Evolutionary conservation across 1,140 invertebrate genomes (phyloP).

Genomic region (Aricia agestis): DNA sequence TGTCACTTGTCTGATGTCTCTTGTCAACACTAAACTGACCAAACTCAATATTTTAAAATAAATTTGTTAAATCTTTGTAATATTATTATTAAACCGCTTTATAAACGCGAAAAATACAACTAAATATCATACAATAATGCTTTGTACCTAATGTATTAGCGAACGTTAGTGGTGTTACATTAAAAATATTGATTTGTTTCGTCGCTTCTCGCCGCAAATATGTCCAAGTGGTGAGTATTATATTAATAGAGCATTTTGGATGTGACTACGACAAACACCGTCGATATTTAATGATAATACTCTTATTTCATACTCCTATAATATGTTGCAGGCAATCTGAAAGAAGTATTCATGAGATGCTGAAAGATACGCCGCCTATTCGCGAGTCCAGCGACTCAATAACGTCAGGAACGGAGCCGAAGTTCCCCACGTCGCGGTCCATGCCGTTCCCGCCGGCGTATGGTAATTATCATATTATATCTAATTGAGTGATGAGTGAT

Average conservation of each 20-base stretch:
- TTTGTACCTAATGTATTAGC: not conserved
- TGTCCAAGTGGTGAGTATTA: slow-evolving; percentile 63
- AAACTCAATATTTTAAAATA: not conserved
- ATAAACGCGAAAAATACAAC: not conserved
- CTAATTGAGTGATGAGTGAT: not conserved
- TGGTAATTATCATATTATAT: slow-evolving; percentile 38
- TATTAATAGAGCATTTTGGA: slow-evolving; percentile 17
- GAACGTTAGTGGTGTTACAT: not conserved
- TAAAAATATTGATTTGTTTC: not conserved
- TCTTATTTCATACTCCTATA: not conserved
- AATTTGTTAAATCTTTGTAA: not conserved
- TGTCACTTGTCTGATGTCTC: too few species aligned
- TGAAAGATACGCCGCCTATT: slow-evolving; percentile 88
- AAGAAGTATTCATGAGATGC: slow-evolving; percentile 90
- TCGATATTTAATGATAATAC: slow-evolving; percentile 16
- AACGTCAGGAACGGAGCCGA: slow-evolving; percentile 81
- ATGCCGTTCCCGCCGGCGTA: slow-evolving; percentile 72
- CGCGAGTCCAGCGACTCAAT: slow-evolving; percentile 87
- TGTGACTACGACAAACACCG: too few species aligned
- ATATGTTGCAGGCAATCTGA: slow-evolving; percentile 73
- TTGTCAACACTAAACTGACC: too few species aligned
- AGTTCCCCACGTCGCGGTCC: slow-evolving; percentile 68
- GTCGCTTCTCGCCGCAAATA: slow-evolving; percentile 29
- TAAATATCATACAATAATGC: not conserved
- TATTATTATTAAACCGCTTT: not conserved